Evolutionary conservation across 2,888 invertebrate species (phyloP).

Genomic region (Luperina nickerlii): DNA sequence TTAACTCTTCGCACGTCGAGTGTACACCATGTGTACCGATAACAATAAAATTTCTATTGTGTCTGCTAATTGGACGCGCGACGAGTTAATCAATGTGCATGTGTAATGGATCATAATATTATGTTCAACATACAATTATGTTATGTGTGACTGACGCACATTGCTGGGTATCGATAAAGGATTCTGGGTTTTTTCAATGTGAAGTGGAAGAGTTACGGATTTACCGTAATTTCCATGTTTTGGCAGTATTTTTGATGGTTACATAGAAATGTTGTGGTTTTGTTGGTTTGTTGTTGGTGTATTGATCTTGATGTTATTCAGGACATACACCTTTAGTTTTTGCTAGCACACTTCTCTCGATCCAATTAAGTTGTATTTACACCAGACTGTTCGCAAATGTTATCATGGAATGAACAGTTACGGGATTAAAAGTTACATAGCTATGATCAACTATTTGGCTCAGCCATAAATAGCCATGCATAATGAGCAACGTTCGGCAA

Average conservation of each 20-base stretch:
- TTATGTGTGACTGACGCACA: constrained; percentile 34
- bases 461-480: background rate
- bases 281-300: background rate
- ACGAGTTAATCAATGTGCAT: constrained; percentile 62
- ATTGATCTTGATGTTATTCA: background rate
- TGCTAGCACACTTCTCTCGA: no score
- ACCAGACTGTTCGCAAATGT: background rate
- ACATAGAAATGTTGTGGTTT: background rate
- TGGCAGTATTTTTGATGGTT: background rate
- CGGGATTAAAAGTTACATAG: background rate
- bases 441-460: background rate
- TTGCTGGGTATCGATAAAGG: constrained; percentile 14
- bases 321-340: background rate
- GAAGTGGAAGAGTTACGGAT: background rate
- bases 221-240: constrained; percentile 2
- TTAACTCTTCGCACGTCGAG: no score
- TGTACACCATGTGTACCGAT: no score
- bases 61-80: no score
- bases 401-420: background rate
- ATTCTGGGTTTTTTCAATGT: constrained; percentile 39
- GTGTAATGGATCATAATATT: constrained; percentile 31
- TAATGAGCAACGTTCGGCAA: background rate
- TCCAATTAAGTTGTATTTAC: background rate
- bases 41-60: no score
- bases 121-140: constrained; percentile 13